Conservation (phyloP, 1,140 invertebrate species). For the Liolophura sinensis region DNA sequence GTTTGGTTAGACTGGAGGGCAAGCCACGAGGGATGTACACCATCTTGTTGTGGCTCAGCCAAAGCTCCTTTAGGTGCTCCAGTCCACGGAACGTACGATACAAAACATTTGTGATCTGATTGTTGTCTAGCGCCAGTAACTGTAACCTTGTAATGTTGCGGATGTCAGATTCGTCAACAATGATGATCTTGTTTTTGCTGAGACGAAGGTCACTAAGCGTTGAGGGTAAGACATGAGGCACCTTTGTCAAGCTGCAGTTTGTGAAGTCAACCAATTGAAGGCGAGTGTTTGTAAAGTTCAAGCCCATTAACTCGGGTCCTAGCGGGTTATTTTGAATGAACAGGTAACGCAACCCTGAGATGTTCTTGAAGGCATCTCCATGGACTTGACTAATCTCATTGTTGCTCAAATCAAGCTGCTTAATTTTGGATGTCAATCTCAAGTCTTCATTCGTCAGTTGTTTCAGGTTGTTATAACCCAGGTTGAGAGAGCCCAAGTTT, state of each 20-base stretch:
- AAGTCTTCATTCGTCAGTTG: conserved; percentile 74
- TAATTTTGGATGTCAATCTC: conserved; percentile 61
- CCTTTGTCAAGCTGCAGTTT: conserved; percentile 73
- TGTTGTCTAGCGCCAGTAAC: conserved; percentile 79
- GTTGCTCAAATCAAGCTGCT: conserved; percentile 65
- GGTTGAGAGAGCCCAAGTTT: conserved; percentile 71
- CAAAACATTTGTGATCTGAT: conserved; percentile 75
- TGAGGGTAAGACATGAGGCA: conserved; percentile 82
- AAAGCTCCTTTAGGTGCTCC: conserved; percentile 76
- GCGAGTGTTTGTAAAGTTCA: conserved; percentile 65
- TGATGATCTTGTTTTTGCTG: conserved; percentile 73
- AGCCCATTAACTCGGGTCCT: conserved; percentile 70
- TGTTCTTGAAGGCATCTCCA: conserved; percentile 67
- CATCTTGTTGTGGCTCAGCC: conserved; percentile 41
- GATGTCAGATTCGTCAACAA: conserved; percentile 81
- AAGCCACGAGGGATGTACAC: conserved; percentile 70
- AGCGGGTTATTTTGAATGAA: conserved; percentile 80
- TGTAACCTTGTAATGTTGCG: conserved; percentile 85
- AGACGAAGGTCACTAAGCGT: conserved; percentile 80
- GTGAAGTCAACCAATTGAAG: conserved; percentile 76
- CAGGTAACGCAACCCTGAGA: conserved; percentile 79
- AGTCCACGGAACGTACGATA: conserved; percentile 83
- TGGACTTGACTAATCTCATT: conserved; percentile 68
- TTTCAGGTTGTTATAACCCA: conserved; percentile 73
- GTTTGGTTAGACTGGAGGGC: conserved; percentile 53